These are phyloP conservation scores for Plutomurus gul DNA, from an alignment of 1,140 invertebrate species.

Conservation along the genomic window DNA sequence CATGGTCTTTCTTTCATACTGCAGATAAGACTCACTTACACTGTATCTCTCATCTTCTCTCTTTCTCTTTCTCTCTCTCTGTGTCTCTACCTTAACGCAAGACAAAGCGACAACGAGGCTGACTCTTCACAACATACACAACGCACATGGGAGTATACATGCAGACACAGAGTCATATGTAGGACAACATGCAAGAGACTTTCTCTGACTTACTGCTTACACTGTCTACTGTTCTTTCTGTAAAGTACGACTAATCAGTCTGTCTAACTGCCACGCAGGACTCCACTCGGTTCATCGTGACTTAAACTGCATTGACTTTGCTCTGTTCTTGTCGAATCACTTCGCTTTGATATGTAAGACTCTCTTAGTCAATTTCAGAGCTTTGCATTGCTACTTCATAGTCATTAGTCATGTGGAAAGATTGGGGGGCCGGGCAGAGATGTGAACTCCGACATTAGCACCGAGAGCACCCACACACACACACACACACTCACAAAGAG, in stretches of 20 bases:
- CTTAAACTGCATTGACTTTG: background rate
- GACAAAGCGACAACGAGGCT: background rate
- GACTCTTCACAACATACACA: background rate
- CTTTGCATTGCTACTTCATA: background rate
- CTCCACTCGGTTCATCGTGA: background rate
- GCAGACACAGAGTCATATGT: background rate
- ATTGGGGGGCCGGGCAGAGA: background rate
- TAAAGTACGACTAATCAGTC: background rate
- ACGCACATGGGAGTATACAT: background rate
- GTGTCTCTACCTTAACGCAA: background rate
- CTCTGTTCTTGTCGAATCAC: background rate
- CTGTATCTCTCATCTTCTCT: background rate
- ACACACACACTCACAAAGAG: background rate
- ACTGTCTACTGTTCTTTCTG: too few relatives aligned
- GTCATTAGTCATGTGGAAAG: background rate
- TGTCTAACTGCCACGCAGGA: background rate
- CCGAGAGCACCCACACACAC: background rate
- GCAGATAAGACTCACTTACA: background rate
- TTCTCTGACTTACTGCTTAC: background rate
- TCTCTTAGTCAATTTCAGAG: background rate
- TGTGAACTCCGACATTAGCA: too few relatives aligned
- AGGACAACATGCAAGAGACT: background rate
- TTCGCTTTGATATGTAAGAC: background rate
- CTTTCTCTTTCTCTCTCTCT: background rate
- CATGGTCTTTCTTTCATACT: background rate